Percentiles rank a stretch among this genome's conserved stretches.
Conservation (phyloP, 53 echinoderm and acorn worm genomes). For the Zoroaster sp. region DNA sequence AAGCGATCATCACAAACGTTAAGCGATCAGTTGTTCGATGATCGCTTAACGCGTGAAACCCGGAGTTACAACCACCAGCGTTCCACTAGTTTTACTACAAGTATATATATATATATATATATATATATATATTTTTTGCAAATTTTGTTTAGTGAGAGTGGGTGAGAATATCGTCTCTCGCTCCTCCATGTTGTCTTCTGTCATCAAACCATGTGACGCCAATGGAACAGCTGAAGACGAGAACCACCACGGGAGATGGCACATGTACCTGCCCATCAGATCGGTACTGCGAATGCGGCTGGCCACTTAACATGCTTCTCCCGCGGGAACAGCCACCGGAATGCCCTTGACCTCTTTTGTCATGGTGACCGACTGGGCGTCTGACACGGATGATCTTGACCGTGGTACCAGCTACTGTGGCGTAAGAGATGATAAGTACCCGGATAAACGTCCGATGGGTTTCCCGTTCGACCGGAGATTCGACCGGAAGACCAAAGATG, state of each 20-base stretch:
- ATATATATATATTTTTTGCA: too few relatives aligned
- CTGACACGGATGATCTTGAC: conserved; percentile 46
- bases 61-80: too few relatives aligned
- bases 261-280: neutral
- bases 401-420: conserved; percentile 75
- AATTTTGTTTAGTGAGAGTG: neutral
- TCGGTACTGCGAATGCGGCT: conserved; percentile 74
- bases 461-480: conserved; percentile 65
- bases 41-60: too few relatives aligned
- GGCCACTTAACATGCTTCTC: conserved; percentile 59
- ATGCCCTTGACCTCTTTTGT: conserved; percentile 53
- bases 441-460: conserved; percentile 65
- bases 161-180: neutral
- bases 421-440: conserved; percentile 35
- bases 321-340: conserved; percentile 50
- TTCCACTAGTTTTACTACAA: too few relatives aligned
- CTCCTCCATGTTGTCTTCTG: conserved; percentile 16
- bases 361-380: conserved; percentile 55
- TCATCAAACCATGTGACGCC: conserved; percentile 27
- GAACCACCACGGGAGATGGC: too few relatives aligned
- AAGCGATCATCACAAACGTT: too few relatives aligned
- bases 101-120: too few relatives aligned
- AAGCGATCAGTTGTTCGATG: too few relatives aligned
- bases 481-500: neutral
- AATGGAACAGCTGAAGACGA: neutral